Conservation (phyloP, 2,888 invertebrate genomes). For the Venustoraphidia nigricollis region DNA sequence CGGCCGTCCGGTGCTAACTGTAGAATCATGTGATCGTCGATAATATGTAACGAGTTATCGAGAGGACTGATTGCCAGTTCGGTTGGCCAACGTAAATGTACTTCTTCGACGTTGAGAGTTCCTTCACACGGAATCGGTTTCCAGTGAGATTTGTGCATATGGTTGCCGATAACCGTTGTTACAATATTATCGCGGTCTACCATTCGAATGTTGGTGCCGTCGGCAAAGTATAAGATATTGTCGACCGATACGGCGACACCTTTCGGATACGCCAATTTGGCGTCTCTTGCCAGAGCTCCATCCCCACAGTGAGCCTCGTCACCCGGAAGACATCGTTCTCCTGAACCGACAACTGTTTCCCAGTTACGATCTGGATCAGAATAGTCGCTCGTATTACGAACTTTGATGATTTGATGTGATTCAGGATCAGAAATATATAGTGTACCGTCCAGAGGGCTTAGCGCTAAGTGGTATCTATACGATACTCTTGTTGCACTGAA, state of each 20-base stretch:
- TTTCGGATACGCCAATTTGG: constrained; percentile 90
- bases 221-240: constrained; percentile 86
- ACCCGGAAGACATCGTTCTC: constrained; percentile 82
- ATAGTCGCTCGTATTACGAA: constrained; percentile 67
- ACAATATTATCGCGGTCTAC: constrained; percentile 86
- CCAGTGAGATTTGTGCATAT: constrained; percentile 88
- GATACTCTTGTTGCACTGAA: constrained; percentile 81
- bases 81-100: constrained; percentile 91
- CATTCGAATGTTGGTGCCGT: constrained; percentile 84
- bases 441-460: constrained; percentile 85
- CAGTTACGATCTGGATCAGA: constrained; percentile 81
- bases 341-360: constrained; percentile 90
- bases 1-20: constrained; percentile 83
- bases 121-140: constrained; percentile 87
- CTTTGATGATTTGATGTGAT: constrained; percentile 83
- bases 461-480: constrained; percentile 91
- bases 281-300: constrained; percentile 80
- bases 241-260: constrained; percentile 89
- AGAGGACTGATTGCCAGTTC: constrained; percentile 87
- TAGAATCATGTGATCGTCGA: constrained; percentile 90
- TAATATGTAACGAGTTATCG: constrained; percentile 87
- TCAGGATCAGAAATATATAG: constrained; percentile 94
- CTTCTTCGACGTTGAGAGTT: constrained; percentile 80
- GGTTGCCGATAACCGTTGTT: constrained; percentile 81
- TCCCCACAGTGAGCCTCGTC: constrained; percentile 94